Percentiles rank a stretch among this genome's conserved stretches.
Conservation (phyloP, 2,797 vertebrate species). For the Emys orbicularis region DNA sequence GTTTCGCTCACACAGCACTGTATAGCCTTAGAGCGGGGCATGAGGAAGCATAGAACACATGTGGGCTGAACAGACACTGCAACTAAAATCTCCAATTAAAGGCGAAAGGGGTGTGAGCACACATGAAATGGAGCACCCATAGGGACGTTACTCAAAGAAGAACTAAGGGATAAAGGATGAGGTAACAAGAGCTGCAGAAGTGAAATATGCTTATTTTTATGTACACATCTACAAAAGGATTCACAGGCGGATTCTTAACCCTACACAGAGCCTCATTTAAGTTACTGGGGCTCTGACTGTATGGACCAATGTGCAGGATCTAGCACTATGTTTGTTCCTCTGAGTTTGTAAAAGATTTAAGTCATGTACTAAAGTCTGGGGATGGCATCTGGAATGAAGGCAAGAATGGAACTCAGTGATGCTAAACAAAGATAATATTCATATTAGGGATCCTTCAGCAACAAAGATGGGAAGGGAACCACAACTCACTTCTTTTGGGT, state of each 20-base stretch:
- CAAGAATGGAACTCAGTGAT: not conserved
- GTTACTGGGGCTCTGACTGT: not conserved
- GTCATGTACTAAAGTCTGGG: not conserved
- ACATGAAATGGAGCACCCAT: not conserved
- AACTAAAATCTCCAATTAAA: not conserved
- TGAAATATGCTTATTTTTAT: not conserved
- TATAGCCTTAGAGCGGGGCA: not conserved
- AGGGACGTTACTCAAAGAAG: not conserved
- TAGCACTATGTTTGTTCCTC: not conserved
- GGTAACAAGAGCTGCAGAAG: not conserved
- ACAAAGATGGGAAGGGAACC: not conserved
- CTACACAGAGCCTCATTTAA: not conserved
- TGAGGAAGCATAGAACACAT: not conserved
- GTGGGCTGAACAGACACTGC: not conserved
- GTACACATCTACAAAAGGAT: not conserved
- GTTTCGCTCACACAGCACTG: not conserved
- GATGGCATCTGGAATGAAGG: not conserved
- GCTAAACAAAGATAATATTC: conserved; percentile 8
- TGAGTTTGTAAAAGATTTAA: not conserved
- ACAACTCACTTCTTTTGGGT: not conserved
- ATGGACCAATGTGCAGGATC: fast-evolving
- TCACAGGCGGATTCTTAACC: not conserved
- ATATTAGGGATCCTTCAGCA: not conserved
- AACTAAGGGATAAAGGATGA: not conserved
- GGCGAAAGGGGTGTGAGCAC: not conserved